Percentiles rank a stretch among this genome's conserved stretches.
Conservation (phyloP, 2,113 vertebrate genomes). For the Perca flavescens region DNA sequence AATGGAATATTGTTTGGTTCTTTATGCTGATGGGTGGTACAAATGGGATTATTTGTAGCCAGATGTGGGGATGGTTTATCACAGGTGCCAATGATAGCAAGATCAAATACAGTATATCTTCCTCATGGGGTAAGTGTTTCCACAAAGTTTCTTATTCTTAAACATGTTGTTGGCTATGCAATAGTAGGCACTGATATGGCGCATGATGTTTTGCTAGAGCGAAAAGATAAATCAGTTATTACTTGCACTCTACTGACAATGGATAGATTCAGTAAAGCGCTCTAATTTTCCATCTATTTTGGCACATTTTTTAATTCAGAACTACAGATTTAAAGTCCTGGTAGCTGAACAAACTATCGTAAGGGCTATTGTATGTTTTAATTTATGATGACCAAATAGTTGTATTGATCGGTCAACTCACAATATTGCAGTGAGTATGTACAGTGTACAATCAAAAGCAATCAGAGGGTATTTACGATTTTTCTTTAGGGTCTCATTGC, state of each 20-base stretch:
- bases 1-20: not conserved
- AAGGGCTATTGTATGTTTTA: not conserved
- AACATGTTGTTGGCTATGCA: not conserved
- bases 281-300: not conserved
- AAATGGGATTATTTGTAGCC: not conserved
- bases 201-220: not conserved
- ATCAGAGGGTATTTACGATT: not conserved
- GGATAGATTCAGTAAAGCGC: too few species aligned
- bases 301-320: not conserved
- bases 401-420: not conserved
- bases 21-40: not conserved
- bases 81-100: not conserved
- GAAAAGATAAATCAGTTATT: not conserved
- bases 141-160: not conserved
- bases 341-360: not conserved
- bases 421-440: not conserved
- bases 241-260: not conserved
- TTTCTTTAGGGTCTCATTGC: not conserved
- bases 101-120: not conserved
- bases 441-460: not conserved
- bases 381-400: not conserved
- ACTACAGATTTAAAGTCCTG: not conserved
- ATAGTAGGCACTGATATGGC: not conserved
- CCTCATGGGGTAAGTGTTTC: constrained; percentile 24
- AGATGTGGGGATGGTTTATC: constrained; percentile 18